Conservation (phyloP, 1,140 invertebrate genomes). For the Aricia agestis region DNA sequence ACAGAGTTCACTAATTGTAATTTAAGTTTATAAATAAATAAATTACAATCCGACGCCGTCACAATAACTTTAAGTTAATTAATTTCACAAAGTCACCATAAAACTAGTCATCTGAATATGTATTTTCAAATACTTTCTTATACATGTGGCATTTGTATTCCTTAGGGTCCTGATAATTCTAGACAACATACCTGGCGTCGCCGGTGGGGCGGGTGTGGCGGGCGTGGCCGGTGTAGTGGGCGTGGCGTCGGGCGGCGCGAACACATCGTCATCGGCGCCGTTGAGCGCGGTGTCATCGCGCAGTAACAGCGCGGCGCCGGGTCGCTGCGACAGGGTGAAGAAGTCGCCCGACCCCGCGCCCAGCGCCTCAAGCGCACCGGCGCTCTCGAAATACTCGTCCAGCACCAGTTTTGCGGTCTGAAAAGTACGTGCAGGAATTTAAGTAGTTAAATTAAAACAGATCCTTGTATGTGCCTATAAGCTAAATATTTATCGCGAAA, state of each 20-base stretch:
- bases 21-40: no score
- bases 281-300: conserved; percentile 58
- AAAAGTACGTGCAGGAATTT: background rate
- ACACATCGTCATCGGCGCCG: conserved; percentile 64
- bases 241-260: conserved; percentile 33
- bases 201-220: background rate
- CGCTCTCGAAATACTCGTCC: conserved; percentile 86
- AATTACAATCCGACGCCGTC: no score
- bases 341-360: conserved; percentile 70
- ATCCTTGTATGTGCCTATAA: background rate
- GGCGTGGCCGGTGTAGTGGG: background rate
- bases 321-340: conserved; percentile 69
- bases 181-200: background rate
- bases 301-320: conserved; percentile 61
- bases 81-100: no score
- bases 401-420: conserved; percentile 90
- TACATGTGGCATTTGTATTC: no score
- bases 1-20: no score
- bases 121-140: no score
- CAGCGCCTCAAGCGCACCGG: conserved; percentile 60
- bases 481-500: background rate
- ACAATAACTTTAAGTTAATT: no score
- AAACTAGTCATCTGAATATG: no score
- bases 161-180: no score
- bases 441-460: no score